Conservation (phyloP, 2,797 vertebrate species). For the Thunnus albacares region DNA sequence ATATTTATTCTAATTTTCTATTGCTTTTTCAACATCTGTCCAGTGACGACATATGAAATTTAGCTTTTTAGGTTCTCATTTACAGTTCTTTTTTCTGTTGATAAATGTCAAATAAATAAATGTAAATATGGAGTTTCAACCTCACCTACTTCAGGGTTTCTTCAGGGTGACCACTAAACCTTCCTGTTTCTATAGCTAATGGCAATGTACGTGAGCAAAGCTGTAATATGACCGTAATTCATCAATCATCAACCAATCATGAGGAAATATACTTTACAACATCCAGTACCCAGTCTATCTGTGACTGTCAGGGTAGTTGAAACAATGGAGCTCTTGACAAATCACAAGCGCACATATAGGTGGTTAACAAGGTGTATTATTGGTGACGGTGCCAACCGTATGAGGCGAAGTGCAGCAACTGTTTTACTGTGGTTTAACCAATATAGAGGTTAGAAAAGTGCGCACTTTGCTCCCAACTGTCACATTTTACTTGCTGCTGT, state of each 20-base stretch:
- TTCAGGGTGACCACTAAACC: not conserved
- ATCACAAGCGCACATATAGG: constrained; percentile 28
- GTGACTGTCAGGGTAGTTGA: not conserved
- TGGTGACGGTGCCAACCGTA: constrained; percentile 7
- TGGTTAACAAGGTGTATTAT: constrained; percentile 39
- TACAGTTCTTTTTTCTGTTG: no score
- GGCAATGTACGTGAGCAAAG: not conserved
- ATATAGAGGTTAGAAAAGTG: not conserved
- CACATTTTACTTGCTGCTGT: not conserved
- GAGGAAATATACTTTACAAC: not conserved
- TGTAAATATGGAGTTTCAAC: not conserved
- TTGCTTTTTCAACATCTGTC: no score
- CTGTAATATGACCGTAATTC: not conserved
- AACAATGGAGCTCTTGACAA: not conserved
- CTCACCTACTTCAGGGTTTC: not conserved
- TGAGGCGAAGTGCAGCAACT: constrained; percentile 17
- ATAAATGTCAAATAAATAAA: no score
- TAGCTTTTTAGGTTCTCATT: no score
- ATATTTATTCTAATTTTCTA: no score
- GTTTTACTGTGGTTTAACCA: constrained; percentile 26
- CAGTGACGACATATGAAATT: no score
- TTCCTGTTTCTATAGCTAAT: not conserved
- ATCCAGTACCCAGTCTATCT: not conserved
- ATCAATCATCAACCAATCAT: not conserved
- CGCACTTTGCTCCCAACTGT: constrained; percentile 13